phyloP scores from a whole-genome alignment of 2,113 vertebrate genomes.

The Kryptolebias marmoratus region DNA sequence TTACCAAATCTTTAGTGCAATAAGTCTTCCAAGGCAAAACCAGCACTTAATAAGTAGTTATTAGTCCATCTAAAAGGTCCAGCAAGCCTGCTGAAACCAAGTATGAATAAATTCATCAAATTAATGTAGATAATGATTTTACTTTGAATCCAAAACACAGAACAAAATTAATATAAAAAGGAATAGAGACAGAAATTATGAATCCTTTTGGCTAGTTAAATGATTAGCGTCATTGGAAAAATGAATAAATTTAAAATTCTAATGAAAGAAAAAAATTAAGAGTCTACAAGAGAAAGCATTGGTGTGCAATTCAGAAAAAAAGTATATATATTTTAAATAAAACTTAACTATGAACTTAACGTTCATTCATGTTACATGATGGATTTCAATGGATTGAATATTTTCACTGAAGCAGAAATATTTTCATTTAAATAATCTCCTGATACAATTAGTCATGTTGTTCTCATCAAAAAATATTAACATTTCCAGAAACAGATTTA shows the following conservation, averaged over 20 bases:
- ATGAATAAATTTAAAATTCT: slow-evolving; percentile 1
- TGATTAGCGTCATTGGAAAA: background rate
- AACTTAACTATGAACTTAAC: too few species aligned
- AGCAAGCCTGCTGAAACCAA: slow-evolving; percentile 12
- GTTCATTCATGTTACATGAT: too few species aligned
- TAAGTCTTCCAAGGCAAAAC: slow-evolving; percentile 23
- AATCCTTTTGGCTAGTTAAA: slow-evolving; percentile 8
- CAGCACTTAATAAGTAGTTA: slow-evolving; percentile 18
- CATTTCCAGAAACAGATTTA: too few species aligned
- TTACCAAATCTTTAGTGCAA: slow-evolving; percentile 35
- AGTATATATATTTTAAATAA: too few species aligned
- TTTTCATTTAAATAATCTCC: too few species aligned
- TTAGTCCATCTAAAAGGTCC: slow-evolving; percentile 32
- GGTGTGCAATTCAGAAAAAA: too few species aligned
- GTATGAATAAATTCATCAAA: slow-evolving; percentile 9
- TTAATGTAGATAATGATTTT: slow-evolving; percentile 6
- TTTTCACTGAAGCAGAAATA: too few species aligned
- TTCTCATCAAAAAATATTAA: too few species aligned
- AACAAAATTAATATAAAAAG: background rate
- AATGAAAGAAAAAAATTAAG: background rate
- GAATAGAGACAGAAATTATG: background rate
- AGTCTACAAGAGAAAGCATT: background rate
- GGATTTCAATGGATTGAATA: too few species aligned
- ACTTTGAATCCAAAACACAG: background rate
- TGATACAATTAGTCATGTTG: too few species aligned